phyloP scores from a whole-genome alignment of 2,888 invertebrate genomes.

The Eupithecia dodoneata region DNA sequence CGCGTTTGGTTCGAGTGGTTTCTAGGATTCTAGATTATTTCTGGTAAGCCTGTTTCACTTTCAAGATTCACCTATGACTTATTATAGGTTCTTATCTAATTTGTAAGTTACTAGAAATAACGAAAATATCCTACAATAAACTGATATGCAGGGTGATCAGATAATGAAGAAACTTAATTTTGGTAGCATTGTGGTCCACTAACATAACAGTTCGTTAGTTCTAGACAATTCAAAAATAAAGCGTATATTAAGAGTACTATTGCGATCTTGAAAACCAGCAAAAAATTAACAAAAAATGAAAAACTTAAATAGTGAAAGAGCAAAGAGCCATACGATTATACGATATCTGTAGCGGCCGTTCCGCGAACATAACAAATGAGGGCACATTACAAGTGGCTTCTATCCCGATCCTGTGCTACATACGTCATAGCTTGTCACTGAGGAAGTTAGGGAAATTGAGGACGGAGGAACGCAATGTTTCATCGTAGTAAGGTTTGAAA shows the following conservation, averaged over 20 bases:
- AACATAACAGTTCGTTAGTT: no score
- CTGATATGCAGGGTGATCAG: no score
- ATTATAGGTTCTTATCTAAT: not conserved
- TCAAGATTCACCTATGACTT: no score
- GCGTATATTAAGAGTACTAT: no score
- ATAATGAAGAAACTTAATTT: no score
- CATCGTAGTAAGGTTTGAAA: not conserved
- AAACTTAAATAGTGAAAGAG: not conserved
- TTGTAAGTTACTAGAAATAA: not conserved
- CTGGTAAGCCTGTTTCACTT: not conserved
- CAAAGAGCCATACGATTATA: constrained; percentile 43
- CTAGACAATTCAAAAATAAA: no score
- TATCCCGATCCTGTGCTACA: constrained; percentile 52
- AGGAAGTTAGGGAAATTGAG: constrained; percentile 34
- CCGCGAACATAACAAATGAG: constrained; percentile 79
- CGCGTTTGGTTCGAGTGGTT: no score
- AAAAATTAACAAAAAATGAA: no score
- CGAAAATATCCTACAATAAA: no score
- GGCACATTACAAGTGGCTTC: constrained; percentile 65
- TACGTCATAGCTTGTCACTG: constrained; percentile 55
- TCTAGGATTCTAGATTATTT: no score
- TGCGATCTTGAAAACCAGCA: not conserved
- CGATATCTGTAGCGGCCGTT: constrained; percentile 62
- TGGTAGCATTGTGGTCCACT: no score
- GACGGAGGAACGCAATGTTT: not conserved